phyloP scores from a whole-genome alignment of 2,888 invertebrate genomes.

The Diarsia dahlii region DNA sequence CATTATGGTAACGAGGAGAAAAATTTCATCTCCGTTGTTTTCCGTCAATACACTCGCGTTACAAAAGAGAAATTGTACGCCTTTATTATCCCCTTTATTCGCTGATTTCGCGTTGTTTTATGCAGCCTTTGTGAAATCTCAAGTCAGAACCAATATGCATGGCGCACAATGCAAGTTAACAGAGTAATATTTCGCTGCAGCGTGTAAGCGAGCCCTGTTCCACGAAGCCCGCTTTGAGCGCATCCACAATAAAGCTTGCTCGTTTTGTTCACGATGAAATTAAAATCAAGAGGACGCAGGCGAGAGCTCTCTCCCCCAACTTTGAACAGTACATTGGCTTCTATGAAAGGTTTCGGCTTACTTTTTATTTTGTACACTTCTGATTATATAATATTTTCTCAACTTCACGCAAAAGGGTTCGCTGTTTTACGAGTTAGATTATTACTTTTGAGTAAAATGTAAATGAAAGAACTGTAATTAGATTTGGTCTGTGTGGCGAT shows the following conservation, averaged over 20 bases:
- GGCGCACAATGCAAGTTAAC: conserved; percentile 48
- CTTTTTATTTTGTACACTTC: conserved; percentile 62
- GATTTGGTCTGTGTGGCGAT: background rate
- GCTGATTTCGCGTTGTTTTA: conserved; percentile 33
- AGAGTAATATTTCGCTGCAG: conserved; percentile 56
- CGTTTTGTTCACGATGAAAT: conserved; percentile 75
- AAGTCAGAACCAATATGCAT: conserved; percentile 62
- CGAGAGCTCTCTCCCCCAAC: conserved; percentile 64
- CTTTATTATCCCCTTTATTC: conserved; percentile 48
- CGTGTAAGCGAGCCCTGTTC: conserved; percentile 47
- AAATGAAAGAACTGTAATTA: background rate
- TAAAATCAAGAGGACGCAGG: conserved; percentile 72
- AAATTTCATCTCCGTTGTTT: conserved; percentile 34
- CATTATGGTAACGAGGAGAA: conserved; percentile 43
- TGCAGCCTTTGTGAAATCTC: conserved; percentile 53
- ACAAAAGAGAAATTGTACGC: conserved; percentile 38
- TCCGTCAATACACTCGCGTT: conserved; percentile 47
- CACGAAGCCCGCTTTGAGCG: conserved; percentile 65
- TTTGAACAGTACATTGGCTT: conserved; percentile 70
- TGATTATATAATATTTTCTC: conserved; percentile 52
- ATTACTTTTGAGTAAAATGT: conserved; percentile 27
- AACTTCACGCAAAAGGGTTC: conserved; percentile 34
- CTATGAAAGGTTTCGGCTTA: conserved; percentile 60
- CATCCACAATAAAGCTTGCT: conserved; percentile 64
- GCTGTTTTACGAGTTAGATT: conserved; percentile 28